phyloP scores from a whole-genome alignment of 2,888 invertebrate genomes.

The Chalcosyrphus nemorum region DNA sequence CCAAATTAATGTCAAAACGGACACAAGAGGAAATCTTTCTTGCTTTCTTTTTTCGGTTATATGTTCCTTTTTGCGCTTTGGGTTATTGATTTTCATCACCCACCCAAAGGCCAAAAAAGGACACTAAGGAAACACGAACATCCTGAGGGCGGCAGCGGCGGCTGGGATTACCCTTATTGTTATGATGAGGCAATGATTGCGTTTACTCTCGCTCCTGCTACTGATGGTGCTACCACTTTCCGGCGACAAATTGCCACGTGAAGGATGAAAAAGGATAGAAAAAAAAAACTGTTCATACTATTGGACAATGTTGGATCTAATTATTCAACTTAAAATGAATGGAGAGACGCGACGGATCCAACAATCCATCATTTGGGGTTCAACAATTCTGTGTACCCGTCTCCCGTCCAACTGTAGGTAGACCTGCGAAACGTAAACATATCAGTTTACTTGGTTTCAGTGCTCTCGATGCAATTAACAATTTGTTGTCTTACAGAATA shows the following conservation, averaged over 20 bases:
- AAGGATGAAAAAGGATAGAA: background rate
- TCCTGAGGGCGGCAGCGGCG: background rate
- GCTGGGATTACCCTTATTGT: conserved; percentile 49
- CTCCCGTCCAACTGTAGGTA: conserved; percentile 11
- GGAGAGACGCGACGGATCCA: conserved; percentile 22
- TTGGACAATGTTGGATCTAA: conserved; percentile 34
- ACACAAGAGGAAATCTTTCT: conserved; percentile 40
- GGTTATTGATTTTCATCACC: conserved; percentile 53
- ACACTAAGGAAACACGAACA: conserved; percentile 9
- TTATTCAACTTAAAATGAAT: conserved; percentile 57
- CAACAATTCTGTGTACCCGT: background rate
- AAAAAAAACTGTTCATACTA: too few relatives aligned
- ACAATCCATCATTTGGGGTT: conserved; percentile 48
- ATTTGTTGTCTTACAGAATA: conserved; percentile 12
- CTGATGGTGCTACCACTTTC: conserved; percentile 32
- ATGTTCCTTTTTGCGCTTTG: background rate
- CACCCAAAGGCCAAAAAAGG: background rate
- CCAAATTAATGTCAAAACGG: conserved; percentile 64
- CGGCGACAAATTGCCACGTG: conserved; percentile 50
- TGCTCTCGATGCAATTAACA: conserved; percentile 46
- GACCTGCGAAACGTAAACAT: conserved; percentile 38
- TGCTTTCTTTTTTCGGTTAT: background rate
- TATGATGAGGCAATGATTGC: conserved; percentile 62
- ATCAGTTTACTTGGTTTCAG: conserved; percentile 36
- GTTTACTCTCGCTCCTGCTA: conserved; percentile 19